Percentiles rank a stretch among this genome's conserved stretches.
Conservation (phyloP, 2,113 vertebrate species). For the Psilopsiagon aurifrons region DNA sequence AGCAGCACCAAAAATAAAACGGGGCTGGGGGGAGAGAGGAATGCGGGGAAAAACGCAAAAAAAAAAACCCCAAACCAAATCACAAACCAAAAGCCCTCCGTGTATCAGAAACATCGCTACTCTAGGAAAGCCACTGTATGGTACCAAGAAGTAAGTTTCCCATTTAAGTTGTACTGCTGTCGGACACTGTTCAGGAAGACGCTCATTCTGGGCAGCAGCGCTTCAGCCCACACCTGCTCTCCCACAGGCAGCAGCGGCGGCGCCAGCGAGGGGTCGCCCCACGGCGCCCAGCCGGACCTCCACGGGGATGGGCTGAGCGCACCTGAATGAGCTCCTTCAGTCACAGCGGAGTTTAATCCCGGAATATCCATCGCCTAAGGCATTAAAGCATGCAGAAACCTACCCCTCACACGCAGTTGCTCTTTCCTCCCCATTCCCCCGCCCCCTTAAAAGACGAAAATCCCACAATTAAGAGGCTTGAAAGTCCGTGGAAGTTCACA, state of each 20-base stretch:
- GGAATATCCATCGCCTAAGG: neutral
- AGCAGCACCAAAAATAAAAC: neutral
- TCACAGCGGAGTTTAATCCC: neutral
- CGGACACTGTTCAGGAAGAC: neutral
- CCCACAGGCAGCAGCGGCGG: neutral
- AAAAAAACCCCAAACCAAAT: neutral
- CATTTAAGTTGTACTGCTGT: neutral
- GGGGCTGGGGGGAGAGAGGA: accelerated
- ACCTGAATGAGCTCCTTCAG: neutral
- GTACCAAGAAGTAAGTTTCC: neutral
- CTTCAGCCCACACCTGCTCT: accelerated
- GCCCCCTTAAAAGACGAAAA: neutral
- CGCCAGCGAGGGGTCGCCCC: neutral
- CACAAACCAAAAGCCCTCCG: neutral
- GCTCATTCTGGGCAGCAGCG: neutral
- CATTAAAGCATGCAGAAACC: accelerated
- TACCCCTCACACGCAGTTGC: neutral
- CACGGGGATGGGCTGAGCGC: neutral
- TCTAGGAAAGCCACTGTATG: neutral
- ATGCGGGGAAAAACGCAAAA: neutral
- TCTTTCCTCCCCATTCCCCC: too few relatives aligned
- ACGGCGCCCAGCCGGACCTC: neutral
- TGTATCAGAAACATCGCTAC: accelerated
- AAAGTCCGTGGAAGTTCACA: neutral
- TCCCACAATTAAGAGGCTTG: neutral